Evolutionary conservation across 2,113 vertebrate species (phyloP), one percentile per base, ranked within the genome.

Genomic region (Cichladusa arquata): DNA sequence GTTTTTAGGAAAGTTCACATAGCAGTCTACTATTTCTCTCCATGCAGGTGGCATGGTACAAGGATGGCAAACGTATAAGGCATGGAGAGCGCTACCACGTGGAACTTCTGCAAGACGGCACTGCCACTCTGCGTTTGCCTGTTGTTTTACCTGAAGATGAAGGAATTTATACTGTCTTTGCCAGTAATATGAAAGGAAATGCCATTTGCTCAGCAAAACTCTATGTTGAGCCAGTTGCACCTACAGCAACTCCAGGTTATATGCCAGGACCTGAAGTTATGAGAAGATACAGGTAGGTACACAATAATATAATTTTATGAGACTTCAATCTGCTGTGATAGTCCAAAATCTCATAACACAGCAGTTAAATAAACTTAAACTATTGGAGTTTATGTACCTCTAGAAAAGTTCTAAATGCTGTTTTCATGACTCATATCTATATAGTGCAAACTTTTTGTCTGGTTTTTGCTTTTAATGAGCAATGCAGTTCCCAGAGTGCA

Each of bases 141-240:
- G 98, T 98, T 84, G 98, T 99, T 83, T 97, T 98, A 65, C 99
- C 99, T 57, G 99, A 99, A 97, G 99, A 99, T 82, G 99, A 99
- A 95, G 99, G 99, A 29, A 98, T 99, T 94, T 99, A 99, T 81
- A 99, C 99, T 9, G 99, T 98, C 58, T 99, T 99, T 89, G 98
- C 98, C 61, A 97, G 98, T 94, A 99, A 99, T 80, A 96, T 99
- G 92, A 99, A 99, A 97, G 99, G 99, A 95, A 99, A 99, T 88
- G 97, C 98, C 19, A 99, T 99, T 93, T 99, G 99, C 96, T 99
- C 99, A 54, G 99, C 99, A 86, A 99, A 99, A 85, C 98, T 99
- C 50, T 99, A 99, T 2, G 97, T 99, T 44, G 99, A 99, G 93
- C 98, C 99, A 28, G 98, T 98, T 77, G 98, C 98, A 81, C 97